Evolutionary conservation across 2,888 invertebrate genomes (phyloP), one percentile per base, ranked within the genome.

Genomic region (Brenthis ino): DNA sequence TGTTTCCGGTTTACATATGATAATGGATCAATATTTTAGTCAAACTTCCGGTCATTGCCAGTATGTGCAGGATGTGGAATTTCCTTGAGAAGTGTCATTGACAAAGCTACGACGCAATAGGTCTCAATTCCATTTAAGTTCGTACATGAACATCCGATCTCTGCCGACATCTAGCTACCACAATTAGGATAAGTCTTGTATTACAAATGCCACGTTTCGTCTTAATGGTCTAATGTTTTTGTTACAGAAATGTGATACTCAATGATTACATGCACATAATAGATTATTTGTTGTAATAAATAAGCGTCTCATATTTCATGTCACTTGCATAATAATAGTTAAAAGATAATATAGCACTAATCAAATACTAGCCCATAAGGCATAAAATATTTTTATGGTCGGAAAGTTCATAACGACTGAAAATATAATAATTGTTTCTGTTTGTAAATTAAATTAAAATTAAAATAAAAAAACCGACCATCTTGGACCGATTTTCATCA

Each of bases 11-110:
- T 68, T 65, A 73, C 75, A 72, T 76, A 74, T 75, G 74, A 72
- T 73, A 69, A 73, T 73, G 80, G 73, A 79, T 79, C 79, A 89
- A 89, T 87, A 89, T 88, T 86, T 81, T 83, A 80, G 76, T 70
- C 75, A 81, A 84, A 89, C 85, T 84, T 90, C 88, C 88, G 81
- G 71, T 78, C 69, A 71, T 78, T 79, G 65, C 63, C 61, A 65
- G 61, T 60, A 57, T 6, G 48, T 24, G 63, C 70, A 77, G 76
- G 75, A 77, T 71, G 68, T 57, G 69, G 60, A 67, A 69, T 71
- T 69, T 72, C 63, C 65, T 69, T 50, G 56, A 64, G 57, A 71
- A 47, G 43, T 64, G 65, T 69, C 67, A 67, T 51, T 57, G 50
- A 57, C 64, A 68, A 68, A 67, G 16, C 43, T 51, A 64, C 56